phyloP scores from a whole-genome alignment of 2,113 vertebrate species.

The Trochalopteron elliotii region DNA sequence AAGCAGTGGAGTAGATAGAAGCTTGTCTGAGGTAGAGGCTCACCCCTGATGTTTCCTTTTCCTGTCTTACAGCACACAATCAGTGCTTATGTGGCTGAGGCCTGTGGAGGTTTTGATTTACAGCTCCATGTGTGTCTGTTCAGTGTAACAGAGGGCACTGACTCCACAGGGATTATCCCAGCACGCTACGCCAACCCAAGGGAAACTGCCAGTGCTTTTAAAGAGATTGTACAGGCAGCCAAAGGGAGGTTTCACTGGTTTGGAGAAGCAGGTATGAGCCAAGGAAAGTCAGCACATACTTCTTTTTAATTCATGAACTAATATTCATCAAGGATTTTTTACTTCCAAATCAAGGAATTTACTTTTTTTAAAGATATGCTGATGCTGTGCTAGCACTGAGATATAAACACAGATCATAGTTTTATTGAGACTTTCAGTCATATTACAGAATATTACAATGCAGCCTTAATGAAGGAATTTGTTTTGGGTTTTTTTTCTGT shows the following conservation, averaged over 20 bases:
- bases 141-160: not conserved
- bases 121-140: constrained; percentile 80
- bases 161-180: not conserved
- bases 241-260: constrained; percentile 83
- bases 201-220: constrained; percentile 57
- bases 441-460: not conserved
- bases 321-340: not conserved
- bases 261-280: constrained; percentile 76
- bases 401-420: not conserved
- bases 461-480: not conserved
- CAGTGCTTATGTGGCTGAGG: constrained; percentile 73
- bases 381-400: not conserved
- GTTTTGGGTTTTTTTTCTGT: not conserved
- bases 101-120: constrained; percentile 64
- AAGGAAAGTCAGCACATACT: not conserved
- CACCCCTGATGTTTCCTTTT: not conserved
- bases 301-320: not conserved
- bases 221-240: constrained; percentile 54
- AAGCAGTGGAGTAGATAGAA: not conserved
- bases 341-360: not conserved
- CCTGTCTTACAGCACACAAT: constrained; percentile 48
- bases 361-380: not conserved
- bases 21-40: not conserved
- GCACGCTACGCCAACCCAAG: constrained; percentile 45
- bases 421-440: not conserved